Base-by-base conservation (phyloP, 2,797 vertebrate genomes). In the Mormyrops attenuatus region DNA sequence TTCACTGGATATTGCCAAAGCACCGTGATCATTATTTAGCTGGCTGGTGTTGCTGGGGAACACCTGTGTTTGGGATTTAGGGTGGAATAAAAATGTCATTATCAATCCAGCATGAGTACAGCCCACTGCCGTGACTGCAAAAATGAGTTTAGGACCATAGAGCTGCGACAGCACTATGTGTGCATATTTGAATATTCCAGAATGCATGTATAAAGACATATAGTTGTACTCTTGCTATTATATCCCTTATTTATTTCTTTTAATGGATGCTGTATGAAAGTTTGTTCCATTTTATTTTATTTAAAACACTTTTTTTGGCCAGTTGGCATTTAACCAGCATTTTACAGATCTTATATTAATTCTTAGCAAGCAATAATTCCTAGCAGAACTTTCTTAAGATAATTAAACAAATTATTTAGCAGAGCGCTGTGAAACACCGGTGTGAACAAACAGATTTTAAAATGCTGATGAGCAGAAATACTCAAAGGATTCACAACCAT, bases 401-500 rank as follows among this genome's bases (percentile, higher is more conserved):
- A 88, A 88, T 90, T 85, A 41, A 85, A 55, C n/a, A 80, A 84
- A 88, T 90, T 55, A 66, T 88, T 85, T 88, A 84, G 20, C 41
- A 85, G 88, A 30, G 82, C 15, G 85, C 49, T 63, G 49, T 80
- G 30, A 52, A 49, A 84, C 66, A n/a, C 17, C 34, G 38, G 84
- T 20, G 53, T 85, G 53, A 69, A 60, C 41, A 38, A 88, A 20
- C 15, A 44, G 73, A 44, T 30, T n/a, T 66, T 52, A 80, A 60
- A 49, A 88, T 88, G 22, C 73, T 34, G 15, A n/a, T 3, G 20
- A 80, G 66, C 13, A 38, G 66, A 8, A 66, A 66, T 11, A 26
- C 60, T 11, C 11, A 3, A 77, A 13, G 30, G 15, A 41, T 44
- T 20, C 53, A 50, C 50, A 55, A 8, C 47, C 77, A 50, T 34